Evolutionary conservation across 2,113 vertebrate genomes (phyloP), one percentile per base, ranked within the genome.

Genomic region (Tamias sibiricus): DNA sequence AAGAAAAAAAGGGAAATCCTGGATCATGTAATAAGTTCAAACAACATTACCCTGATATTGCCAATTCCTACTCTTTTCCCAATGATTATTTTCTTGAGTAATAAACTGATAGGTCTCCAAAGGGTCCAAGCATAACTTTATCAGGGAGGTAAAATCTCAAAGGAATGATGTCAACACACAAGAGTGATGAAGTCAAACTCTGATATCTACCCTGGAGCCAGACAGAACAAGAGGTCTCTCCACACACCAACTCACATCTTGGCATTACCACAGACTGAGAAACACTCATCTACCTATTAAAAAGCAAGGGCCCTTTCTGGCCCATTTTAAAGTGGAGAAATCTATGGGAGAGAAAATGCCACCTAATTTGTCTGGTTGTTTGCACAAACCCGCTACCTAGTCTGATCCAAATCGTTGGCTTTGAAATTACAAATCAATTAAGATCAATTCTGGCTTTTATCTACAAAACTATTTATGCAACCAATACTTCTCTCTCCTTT

Each of bases 381-480:
- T 85, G 17, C n/a, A 44, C 69, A 91, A 59, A 85, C n/a, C 71
- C 59, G 19, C 62, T 80, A 26, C 57, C 75, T 44, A 42, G 11
- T 91, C 94, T 57, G 44, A 22, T 85, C 74, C 47, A 91, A 95
- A 89, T 79, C 32, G 32, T 42, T 89, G 77, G 59, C 40, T 96
- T 69, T 94, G 72, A 96, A 90, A 79, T 96, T 96, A 75, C 86
- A 92, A 64, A 88, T 52, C 84, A 20, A 96, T 87, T 37, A 75
- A 83, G 81, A 96, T 91, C 20, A 52, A 9, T 87, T 97, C 76
- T 57, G 76, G 3, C 54, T 96, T 95, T 79, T 91, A 95, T 90
- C 69, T 68, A 71, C 54, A 76, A 30, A 87, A 72, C 57, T 85
- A 49, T 49, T 49, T 49, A 35, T 59, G n/a, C 52, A 89, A 64